Evolutionary conservation across 2,888 invertebrate genomes (phyloP).

Genomic region (Plagodis pulveraria): DNA sequence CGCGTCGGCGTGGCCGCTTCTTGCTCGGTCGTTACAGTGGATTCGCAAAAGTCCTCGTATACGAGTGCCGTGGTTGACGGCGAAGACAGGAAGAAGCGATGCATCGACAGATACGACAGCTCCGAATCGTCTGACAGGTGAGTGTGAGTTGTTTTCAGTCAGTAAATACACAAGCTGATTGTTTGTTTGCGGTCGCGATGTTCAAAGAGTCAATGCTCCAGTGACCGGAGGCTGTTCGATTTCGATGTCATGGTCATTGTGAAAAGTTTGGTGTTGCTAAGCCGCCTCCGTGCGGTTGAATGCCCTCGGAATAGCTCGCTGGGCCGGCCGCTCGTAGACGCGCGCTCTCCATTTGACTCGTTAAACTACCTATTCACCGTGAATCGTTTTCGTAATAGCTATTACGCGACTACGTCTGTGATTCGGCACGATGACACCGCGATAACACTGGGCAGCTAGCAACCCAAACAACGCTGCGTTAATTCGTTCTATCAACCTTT

Average conservation of each 20-base stretch:
- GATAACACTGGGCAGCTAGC: conserved; percentile 7
- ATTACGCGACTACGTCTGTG: conserved; percentile 30
- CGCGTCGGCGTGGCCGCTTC: conserved; percentile 78
- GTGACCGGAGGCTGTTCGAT: conserved; percentile 81
- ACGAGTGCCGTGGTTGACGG: conserved; percentile 63
- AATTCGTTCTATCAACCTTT: conserved; percentile 4
- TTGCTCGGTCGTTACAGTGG: conserved; percentile 61
- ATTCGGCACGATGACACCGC: conserved; percentile 21
- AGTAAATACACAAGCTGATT: conserved; percentile 45
- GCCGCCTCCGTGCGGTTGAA: conserved; percentile 70
- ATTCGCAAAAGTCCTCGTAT: conserved; percentile 71
- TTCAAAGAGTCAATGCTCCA: conserved; percentile 79
- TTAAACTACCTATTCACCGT: conserved; percentile 48
- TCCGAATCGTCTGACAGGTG: conserved; percentile 97
- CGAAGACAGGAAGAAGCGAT: conserved; percentile 92
- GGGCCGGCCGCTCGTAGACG: conserved; percentile 46
- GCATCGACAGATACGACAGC: conserved; percentile 96
- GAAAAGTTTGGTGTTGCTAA: conserved; percentile 68
- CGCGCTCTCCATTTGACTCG: conserved; percentile 56
- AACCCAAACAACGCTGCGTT: not conserved
- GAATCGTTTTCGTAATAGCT: conserved; percentile 50
- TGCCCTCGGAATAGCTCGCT: conserved; percentile 70
- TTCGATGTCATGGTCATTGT: conserved; percentile 82
- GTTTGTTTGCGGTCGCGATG: conserved; percentile 64
- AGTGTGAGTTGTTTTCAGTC: conserved; percentile 61